phyloP scores from a whole-genome alignment of 2,888 invertebrate genomes.

The Ichneumoninae sp. region DNA sequence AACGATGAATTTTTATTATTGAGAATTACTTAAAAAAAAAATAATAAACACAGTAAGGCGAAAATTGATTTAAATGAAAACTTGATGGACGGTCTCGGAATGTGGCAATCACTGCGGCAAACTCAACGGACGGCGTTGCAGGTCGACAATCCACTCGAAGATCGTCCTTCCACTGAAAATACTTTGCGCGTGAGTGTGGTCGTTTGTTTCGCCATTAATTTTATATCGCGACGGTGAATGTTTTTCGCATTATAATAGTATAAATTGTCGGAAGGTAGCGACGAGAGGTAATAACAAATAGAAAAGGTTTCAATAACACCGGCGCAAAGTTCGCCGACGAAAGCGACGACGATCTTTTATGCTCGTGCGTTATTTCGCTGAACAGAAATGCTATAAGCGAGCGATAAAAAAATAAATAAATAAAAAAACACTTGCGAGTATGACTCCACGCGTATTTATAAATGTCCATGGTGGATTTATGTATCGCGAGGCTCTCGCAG shows the following conservation, averaged over 20 bases:
- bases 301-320: background rate
- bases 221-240: background rate
- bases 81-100: background rate
- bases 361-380: background rate
- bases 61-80: background rate
- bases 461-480: slow-evolving; percentile 48
- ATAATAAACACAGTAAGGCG: background rate
- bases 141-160: background rate
- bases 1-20: no score
- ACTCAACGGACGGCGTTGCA: background rate
- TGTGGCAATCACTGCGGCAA: background rate
- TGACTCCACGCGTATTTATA: slow-evolving; percentile 41
- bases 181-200: slow-evolving; percentile 42
- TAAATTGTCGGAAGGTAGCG: background rate
- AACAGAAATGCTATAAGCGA: slow-evolving; percentile 14
- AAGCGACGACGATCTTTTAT: background rate
- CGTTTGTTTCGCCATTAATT: slow-evolving; percentile 29
- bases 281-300: slow-evolving; percentile 1
- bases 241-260: background rate
- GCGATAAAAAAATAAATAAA: slow-evolving; percentile 28
- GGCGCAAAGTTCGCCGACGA: background rate
- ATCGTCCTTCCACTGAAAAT: slow-evolving; percentile 12
- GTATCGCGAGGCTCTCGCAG: slow-evolving; percentile 44
- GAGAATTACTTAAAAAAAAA: no score
- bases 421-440: slow-evolving; percentile 21